Conservation (phyloP, 2,888 invertebrate genomes). For the Helicoverpa assulta region DNA sequence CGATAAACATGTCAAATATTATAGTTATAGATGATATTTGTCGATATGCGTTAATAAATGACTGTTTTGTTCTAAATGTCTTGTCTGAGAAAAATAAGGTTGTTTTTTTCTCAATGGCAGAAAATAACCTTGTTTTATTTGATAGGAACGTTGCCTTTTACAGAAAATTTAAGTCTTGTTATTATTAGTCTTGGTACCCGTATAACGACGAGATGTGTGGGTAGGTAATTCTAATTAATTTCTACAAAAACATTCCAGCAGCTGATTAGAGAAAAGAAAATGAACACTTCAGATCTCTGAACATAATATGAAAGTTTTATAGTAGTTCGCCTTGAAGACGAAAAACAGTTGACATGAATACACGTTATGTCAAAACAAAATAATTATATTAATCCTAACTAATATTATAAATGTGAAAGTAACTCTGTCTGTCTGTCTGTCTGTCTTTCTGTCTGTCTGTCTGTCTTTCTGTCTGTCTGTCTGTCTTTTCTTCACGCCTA, state of each 20-base stretch:
- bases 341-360: neutral
- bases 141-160: neutral
- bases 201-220: neutral
- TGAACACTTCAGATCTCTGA: neutral
- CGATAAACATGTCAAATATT: conserved; percentile 17
- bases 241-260: too few species aligned
- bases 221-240: too few species aligned
- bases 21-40: conserved; percentile 5
- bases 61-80: conserved; percentile 22
- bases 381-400: neutral
- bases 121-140: conserved; percentile 38
- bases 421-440: too few species aligned
- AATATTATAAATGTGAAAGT: too few species aligned
- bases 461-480: too few species aligned
- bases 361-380: neutral
- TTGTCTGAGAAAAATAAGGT: conserved; percentile 10
- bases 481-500: too few species aligned
- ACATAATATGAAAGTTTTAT: neutral
- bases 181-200: neutral
- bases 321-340: neutral
- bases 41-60: conserved; percentile 2
- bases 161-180: conserved; percentile 4
- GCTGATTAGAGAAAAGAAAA: too few species aligned
- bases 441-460: too few species aligned
- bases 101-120: conserved; percentile 17